A percentile compares a stretch with the other conserved stretches of the same genome.
Evolutionary conservation across 2,888 invertebrate genomes (phyloP).

Genomic region (Steromphala cineraria): DNA sequence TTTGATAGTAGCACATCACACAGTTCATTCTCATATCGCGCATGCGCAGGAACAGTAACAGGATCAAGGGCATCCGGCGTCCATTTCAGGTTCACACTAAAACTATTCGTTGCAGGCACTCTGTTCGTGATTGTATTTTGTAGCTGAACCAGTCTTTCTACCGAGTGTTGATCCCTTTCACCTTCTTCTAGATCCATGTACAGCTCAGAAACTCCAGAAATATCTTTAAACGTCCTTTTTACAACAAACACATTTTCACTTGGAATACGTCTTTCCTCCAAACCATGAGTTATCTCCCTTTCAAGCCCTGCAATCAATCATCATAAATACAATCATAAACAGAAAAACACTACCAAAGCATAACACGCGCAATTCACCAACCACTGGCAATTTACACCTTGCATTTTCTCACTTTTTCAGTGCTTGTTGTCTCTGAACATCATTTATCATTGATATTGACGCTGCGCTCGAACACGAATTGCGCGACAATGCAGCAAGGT

Average conservation of each 20-base stretch:
- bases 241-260: slow-evolving; percentile 24
- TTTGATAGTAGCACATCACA: neutral
- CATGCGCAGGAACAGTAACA: neutral
- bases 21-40: neutral
- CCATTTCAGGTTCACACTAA: slow-evolving; percentile 7
- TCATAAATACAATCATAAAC: too few species aligned
- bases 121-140: neutral
- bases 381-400: too few species aligned
- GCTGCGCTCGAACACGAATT: too few species aligned
- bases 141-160: neutral
- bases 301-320: neutral
- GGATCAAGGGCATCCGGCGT: neutral
- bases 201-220: neutral
- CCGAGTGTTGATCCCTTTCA: neutral
- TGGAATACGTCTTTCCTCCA: neutral
- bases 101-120: neutral
- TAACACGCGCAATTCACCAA: too few species aligned
- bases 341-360: too few species aligned
- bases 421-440: too few species aligned
- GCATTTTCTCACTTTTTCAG: too few species aligned
- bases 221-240: neutral
- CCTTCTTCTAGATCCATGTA: neutral
- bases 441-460: too few species aligned
- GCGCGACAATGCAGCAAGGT: too few species aligned
- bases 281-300: slow-evolving; percentile 15